Base-by-base conservation (phyloP, 2,113 vertebrate genomes). In the Tinamus guttatus region DNA sequence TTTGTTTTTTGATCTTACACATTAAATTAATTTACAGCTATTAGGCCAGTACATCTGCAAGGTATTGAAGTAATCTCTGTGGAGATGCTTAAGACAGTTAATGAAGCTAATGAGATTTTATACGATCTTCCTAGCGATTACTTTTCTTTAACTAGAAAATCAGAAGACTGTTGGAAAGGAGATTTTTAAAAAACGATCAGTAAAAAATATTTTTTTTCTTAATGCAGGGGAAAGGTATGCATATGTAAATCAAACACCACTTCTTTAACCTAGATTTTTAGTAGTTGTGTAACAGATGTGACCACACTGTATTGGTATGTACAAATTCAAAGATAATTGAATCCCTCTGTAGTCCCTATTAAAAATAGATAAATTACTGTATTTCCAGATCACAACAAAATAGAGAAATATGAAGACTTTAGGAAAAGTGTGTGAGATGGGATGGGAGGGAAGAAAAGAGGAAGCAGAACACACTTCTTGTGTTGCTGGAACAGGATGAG, bases 271-370 rank as follows among this genome's bases (percentile, higher is more conserved):
- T 90, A 90, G 73, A 85, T 95, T 92, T 62, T 64, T 68, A 60
- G 65, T 79, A 62, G 80, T 95, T 93, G 73, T 93, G 80, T 83
- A 91, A 88, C 93, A 97, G 85, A 95, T 94, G 87, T 94, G 92
- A 83, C 82, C 51, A 69, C 60, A 71, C 65, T 78, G 90, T 90
- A 78, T 81, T 94, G 71, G 68, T 56, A 13, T 68, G 56, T 64
- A 75, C 68, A 75, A 51, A 93, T 82, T 64, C 56, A 60, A 71
- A 88, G 68, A 78, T 95, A 95, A 95, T 95, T 94, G 77, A 95
- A 95, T 95, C 87, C 90, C 60, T 85, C 94, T 94, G 92, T 59
- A 69, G 64, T 51, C 81, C 51, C 74, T 96, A 64, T 90, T 94
- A 88, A 83, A 87, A 94, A 64, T 77, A 40, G 24, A 47, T 83